Conservation (phyloP, 2,888 invertebrate genomes). For the Drosophila mimetica region DNA sequence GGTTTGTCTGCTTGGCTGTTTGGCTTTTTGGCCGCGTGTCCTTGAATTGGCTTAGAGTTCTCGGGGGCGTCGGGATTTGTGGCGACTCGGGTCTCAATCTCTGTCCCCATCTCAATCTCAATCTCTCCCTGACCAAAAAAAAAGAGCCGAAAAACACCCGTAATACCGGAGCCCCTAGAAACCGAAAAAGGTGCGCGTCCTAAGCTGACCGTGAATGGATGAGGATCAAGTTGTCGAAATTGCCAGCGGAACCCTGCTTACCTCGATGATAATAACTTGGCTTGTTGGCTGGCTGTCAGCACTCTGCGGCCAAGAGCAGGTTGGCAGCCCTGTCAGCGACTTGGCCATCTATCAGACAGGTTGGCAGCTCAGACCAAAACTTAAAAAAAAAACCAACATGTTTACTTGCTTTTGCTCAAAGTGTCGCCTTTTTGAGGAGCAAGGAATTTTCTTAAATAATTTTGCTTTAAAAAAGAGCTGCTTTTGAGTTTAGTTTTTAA, state of each 20-base stretch:
- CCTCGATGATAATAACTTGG: conserved; percentile 7
- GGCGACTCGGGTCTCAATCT: background rate
- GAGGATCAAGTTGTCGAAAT: conserved; percentile 34
- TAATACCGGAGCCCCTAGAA: background rate
- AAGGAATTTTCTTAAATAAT: too few species aligned
- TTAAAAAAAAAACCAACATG: background rate
- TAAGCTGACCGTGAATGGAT: conserved; percentile 38
- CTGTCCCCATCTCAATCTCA: background rate
- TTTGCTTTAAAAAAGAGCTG: too few species aligned
- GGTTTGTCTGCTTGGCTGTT: background rate
- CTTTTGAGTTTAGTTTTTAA: too few species aligned
- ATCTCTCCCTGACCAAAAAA: background rate
- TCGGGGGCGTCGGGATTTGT: conserved; percentile 28
- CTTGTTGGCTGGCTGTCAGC: conserved; percentile 17
- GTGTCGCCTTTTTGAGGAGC: too few species aligned
- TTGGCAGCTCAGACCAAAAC: background rate
- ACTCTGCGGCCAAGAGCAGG: conserved; percentile 3
- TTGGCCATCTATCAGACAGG: background rate
- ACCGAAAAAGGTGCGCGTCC: conserved; percentile 12
- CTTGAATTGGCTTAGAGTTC: conserved; percentile 31
- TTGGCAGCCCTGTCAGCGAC: conserved; percentile 8
- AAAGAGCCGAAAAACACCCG: background rate
- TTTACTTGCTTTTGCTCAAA: background rate
- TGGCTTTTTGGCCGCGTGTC: conserved; percentile 27
- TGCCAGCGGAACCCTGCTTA: conserved; percentile 3